phyloP scores from a whole-genome alignment of 2,113 vertebrate species.

The Syrmaticus mikado region DNA sequence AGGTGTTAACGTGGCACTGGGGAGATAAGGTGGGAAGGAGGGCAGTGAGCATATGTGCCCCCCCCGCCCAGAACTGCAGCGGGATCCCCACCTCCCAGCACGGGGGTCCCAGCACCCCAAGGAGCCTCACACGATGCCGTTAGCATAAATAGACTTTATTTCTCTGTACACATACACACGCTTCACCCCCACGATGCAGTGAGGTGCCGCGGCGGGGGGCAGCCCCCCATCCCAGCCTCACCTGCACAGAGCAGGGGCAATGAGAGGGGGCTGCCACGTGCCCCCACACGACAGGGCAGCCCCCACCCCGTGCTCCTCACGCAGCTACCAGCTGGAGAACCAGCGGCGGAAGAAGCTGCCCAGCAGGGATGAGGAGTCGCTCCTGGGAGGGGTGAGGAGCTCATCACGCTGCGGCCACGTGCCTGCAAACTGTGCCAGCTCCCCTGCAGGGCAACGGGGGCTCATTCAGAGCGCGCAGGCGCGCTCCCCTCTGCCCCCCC shows the following conservation, averaged over 20 bases:
- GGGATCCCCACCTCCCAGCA: fast-evolving
- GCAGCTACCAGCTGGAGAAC: constrained; percentile 70
- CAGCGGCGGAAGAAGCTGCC: constrained; percentile 72
- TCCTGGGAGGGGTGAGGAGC: background rate
- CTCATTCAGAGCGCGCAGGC: fast-evolving
- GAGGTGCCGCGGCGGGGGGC: fast-evolving
- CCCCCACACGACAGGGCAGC: fast-evolving
- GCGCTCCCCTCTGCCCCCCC: fast-evolving
- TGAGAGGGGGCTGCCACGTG: background rate
- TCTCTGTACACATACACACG: background rate
- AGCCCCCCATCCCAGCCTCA: background rate
- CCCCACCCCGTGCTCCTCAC: no score
- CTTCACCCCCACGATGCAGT: background rate
- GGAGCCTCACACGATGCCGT: fast-evolving
- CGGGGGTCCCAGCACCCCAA: background rate
- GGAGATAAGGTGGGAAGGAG: background rate
- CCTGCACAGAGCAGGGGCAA: background rate
- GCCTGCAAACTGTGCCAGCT: background rate
- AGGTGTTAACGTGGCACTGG: fast-evolving
- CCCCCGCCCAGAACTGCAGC: no score
- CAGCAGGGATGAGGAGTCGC: constrained; percentile 36
- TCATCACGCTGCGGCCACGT: background rate
- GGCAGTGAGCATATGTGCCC: background rate
- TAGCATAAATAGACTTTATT: constrained; percentile 82
- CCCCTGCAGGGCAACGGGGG: background rate